Conservation (phyloP, 2,888 invertebrate genomes). For the Lypha dubia region DNA sequence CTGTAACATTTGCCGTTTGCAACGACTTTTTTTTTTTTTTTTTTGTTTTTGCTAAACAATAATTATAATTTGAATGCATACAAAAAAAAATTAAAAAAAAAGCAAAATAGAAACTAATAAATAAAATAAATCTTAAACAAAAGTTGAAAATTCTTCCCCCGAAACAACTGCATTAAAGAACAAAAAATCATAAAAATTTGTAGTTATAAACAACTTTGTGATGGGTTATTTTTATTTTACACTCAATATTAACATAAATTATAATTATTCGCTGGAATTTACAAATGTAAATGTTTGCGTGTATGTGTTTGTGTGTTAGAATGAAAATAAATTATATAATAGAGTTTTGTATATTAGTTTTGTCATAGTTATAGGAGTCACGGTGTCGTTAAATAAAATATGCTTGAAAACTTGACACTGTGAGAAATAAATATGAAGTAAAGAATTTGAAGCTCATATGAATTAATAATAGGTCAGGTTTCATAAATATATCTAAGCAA, state of each 20-base stretch:
- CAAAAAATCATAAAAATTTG: constrained; percentile 8
- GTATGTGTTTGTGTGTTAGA: not conserved
- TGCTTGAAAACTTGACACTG: not conserved
- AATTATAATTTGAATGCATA: not conserved
- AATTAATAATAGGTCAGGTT: not conserved
- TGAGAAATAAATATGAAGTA: not conserved
- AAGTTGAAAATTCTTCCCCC: not conserved
- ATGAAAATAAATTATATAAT: constrained; percentile 16
- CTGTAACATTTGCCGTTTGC: not conserved
- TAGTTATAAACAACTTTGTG: not conserved
- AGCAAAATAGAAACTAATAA: not conserved
- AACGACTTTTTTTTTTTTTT: not conserved
- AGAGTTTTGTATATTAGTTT: not conserved
- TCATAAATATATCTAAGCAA: not conserved
- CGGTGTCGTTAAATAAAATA: constrained; percentile 19
- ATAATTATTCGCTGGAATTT: constrained; percentile 41
- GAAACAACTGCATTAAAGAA: constrained; percentile 1
- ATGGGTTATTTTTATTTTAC: constrained; percentile 18
- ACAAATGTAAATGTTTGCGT: constrained; percentile 1
- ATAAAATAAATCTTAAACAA: not conserved
- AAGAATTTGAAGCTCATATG: too few species aligned
- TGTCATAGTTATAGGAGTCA: constrained; percentile 7
- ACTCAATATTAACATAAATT: constrained; percentile 33
- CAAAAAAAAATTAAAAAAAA: not conserved
- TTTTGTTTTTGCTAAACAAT: not conserved